Evolutionary conservation across 2,888 invertebrate species (phyloP).

Genomic region (Brachypterus glaber): DNA sequence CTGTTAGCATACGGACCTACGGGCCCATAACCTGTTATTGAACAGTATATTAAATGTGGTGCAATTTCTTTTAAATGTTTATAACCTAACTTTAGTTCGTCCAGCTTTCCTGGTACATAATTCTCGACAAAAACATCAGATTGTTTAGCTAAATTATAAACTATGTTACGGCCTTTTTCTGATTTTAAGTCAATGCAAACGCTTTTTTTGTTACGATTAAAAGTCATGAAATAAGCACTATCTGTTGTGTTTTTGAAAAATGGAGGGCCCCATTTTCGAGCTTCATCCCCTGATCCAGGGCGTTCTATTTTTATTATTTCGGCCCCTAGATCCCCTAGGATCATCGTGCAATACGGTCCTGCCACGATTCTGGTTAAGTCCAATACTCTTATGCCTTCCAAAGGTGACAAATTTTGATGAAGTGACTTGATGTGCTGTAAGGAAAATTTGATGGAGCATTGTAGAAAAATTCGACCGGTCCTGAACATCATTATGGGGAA

Average conservation of each 20-base stretch:
- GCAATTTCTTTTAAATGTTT: constrained; percentile 56
- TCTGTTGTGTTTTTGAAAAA: constrained; percentile 56
- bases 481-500: too few species aligned
- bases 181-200: constrained; percentile 77
- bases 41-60: constrained; percentile 82
- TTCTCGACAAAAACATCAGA: constrained; percentile 91
- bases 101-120: constrained; percentile 84
- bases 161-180: constrained; percentile 51
- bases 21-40: constrained; percentile 85
- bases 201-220: constrained; percentile 93
- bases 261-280: constrained; percentile 90
- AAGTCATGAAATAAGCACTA: constrained; percentile 73
- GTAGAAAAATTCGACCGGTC: too few species aligned
- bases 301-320: constrained; percentile 88
- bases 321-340: constrained; percentile 85
- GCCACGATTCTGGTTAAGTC: constrained; percentile 84
- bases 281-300: constrained; percentile 75
- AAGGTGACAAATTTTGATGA: too few species aligned
- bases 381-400: constrained; percentile 62
- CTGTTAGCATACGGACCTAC: constrained; percentile 75
- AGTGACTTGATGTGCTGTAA: too few species aligned
- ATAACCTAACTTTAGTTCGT: constrained; percentile 70
- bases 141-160: constrained; percentile 61
- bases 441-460: too few species aligned
- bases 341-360: constrained; percentile 92